phyloP scores from a whole-genome alignment of 1,140 invertebrate species.

The Atta texana region DNA sequence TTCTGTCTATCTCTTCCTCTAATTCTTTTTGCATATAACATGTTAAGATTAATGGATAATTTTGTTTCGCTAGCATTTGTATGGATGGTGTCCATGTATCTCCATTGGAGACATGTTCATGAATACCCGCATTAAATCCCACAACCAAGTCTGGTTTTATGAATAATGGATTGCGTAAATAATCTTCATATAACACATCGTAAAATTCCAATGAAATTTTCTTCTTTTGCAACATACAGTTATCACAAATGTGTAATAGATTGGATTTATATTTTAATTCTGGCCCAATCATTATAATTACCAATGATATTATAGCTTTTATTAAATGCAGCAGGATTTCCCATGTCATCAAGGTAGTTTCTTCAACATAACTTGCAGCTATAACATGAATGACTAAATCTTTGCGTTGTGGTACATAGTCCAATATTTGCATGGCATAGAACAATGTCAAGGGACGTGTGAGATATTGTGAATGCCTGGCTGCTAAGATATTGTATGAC shows the following conservation, averaged over 20 bases:
- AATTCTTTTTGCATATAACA: constrained; percentile 77
- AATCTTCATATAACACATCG: constrained; percentile 75
- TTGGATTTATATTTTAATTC: constrained; percentile 69
- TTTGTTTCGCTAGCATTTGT: constrained; percentile 68
- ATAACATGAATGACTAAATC: constrained; percentile 78
- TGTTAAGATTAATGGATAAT: constrained; percentile 80
- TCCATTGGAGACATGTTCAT: constrained; percentile 70
- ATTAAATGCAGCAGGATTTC: constrained; percentile 80
- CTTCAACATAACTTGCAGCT: constrained; percentile 77
- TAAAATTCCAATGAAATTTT: constrained; percentile 66
- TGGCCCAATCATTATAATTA: constrained; percentile 78
- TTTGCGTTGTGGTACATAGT: constrained; percentile 42
- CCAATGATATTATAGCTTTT: constrained; percentile 61
- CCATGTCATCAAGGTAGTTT: constrained; percentile 74
- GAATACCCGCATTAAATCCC: constrained; percentile 81
- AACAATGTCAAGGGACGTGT: constrained; percentile 79
- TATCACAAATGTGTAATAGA: constrained; percentile 69
- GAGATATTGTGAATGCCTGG: constrained; percentile 74
- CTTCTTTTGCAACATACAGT: constrained; percentile 67
- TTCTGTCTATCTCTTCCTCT: constrained; percentile 75
- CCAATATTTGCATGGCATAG: constrained; percentile 75
- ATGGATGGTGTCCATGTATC: constrained; percentile 78
- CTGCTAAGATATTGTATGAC: constrained; percentile 60
- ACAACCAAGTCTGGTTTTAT: constrained; percentile 77
- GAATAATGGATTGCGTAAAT: constrained; percentile 64